phyloP scores from a whole-genome alignment of 2,113 vertebrate genomes.

The Lagopus leucura region DNA sequence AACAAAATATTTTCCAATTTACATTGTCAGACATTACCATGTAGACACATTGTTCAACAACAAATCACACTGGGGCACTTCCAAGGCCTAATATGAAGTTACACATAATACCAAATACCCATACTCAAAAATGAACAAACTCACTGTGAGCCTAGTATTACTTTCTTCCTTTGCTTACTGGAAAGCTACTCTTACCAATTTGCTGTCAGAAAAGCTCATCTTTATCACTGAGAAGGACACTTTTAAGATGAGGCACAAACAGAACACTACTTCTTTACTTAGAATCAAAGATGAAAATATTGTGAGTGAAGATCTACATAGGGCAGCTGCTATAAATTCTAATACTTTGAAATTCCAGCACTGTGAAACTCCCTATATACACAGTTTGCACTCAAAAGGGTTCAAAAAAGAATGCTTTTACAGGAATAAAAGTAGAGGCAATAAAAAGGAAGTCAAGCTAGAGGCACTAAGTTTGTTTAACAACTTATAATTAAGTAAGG shows the following conservation, averaged over 20 bases:
- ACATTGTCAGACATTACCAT: not conserved
- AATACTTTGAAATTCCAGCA: not conserved
- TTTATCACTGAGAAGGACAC: not conserved
- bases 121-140: not conserved
- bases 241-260: not conserved
- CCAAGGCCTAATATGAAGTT: not conserved
- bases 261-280: not conserved
- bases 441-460: not conserved
- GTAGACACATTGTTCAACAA: not conserved
- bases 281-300: not conserved
- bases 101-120: not conserved
- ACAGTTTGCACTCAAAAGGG: not conserved
- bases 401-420: not conserved
- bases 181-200: not conserved
- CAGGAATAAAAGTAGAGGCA: not conserved
- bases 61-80: not conserved
- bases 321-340: not conserved
- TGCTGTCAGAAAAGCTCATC: not conserved
- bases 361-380: not conserved
- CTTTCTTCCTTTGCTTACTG: not conserved
- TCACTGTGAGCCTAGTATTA: not conserved
- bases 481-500: not conserved
- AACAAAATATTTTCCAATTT: not conserved
- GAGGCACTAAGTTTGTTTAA: not conserved
- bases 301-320: not conserved